Evolutionary conservation across 1,140 invertebrate species (phyloP), one percentile per base, ranked within the genome.

Genomic region (Lasioglossum albipes): DNA sequence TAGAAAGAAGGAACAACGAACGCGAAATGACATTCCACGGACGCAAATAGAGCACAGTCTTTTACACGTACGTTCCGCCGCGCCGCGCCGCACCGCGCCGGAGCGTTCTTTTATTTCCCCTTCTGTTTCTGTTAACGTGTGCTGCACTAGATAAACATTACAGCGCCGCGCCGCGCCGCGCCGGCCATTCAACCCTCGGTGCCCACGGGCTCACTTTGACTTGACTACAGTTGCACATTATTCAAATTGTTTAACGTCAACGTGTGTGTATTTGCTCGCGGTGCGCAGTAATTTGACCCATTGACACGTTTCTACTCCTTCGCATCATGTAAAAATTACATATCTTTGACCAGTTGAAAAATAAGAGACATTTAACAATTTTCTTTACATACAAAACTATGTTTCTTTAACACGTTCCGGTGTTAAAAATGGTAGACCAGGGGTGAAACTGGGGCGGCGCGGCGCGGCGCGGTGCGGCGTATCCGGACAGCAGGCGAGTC

Each of bases 11-110:
- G 75, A 81, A 67, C 49, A 86, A 76, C 59, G 73, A 86, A 76
- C 61, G 74, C 61, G 61, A 52, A 75, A 67, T 69, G 77, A 85
- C 81, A 86, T 81, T 83, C 84, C 85, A 74, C 27, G 61, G 81
- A 77, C 66, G n/a, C 84, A 87, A 87, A 86, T 87, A 86, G 85
- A 87, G 82, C 78, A 79, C 69, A 54, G 79, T 64, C 72, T 84
- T 80, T 86, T 71, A 61, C 75, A 77, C 66, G 54, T 65, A 75
- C 70, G 75, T 62, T 75, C 69, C 61, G 68, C 64, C 72, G 66
- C 27, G 49, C 61, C n/a, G n/a, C n/a, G n/a, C n/a, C n/a, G n/a
- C n/a, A n/a, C n/a, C n/a, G n/a, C n/a, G 68, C 64, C 72, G 66
- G 36, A 41, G 49, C 3, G 62, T 79, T 57, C 45, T 82, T 65